phyloP scores from a whole-genome alignment of 2,797 vertebrate genomes.

The Rhinella marina region DNA sequence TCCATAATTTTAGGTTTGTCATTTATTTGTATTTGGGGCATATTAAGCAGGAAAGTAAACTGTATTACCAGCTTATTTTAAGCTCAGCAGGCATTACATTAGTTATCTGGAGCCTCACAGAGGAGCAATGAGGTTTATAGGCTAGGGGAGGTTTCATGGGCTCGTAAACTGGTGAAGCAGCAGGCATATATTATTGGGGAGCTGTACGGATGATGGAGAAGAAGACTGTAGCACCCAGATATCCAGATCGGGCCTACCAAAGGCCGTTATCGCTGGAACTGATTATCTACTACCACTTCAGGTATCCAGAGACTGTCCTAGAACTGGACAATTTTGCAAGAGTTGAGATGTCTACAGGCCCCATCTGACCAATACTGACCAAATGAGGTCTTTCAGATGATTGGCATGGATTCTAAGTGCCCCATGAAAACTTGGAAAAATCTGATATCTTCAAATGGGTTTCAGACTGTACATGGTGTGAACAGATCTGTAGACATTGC shows the following conservation, averaged over 20 bases:
- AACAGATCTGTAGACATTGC: not conserved
- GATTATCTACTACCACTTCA: not conserved
- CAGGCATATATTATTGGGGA: conserved; percentile 20
- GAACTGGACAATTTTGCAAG: not conserved
- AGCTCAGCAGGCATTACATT: conserved; percentile 55
- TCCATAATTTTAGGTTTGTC: conserved; percentile 50
- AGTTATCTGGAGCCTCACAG: conserved; percentile 46
- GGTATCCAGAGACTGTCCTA: not conserved
- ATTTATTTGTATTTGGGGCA: conserved; percentile 60
- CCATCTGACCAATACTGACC: not conserved
- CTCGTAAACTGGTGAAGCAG: conserved; percentile 47
- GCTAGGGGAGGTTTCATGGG: conserved; percentile 36
- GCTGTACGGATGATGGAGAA: not conserved
- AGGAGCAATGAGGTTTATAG: conserved; percentile 55
- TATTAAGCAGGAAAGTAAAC: conserved; percentile 53
- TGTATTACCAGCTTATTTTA: conserved; percentile 56
- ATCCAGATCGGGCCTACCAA: not conserved
- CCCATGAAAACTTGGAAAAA: not conserved
- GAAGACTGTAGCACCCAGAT: not conserved
- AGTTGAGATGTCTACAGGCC: not conserved
- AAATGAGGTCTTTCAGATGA: not conserved
- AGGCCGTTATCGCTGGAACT: not conserved
- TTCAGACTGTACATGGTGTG: not conserved
- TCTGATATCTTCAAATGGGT: not conserved
- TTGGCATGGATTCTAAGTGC: not conserved